phyloP scores from a whole-genome alignment of 2,888 invertebrate genomes.

The Craniophora ligustri region DNA sequence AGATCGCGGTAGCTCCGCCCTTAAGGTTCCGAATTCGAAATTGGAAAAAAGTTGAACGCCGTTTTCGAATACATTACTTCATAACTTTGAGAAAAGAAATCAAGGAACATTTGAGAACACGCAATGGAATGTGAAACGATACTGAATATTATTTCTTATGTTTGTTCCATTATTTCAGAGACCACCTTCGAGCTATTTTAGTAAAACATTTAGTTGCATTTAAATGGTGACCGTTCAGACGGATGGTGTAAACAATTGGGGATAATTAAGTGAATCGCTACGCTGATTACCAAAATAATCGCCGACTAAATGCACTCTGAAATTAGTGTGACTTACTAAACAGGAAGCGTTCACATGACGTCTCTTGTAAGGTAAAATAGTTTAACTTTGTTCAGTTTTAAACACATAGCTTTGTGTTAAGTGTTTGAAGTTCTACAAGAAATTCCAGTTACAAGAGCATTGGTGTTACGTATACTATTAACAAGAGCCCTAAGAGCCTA shows the following conservation, averaged over 20 bases:
- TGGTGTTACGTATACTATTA: too few relatives aligned
- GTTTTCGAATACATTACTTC: slow-evolving; percentile 35
- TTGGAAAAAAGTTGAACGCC: slow-evolving; percentile 2
- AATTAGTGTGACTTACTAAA: slow-evolving; percentile 73
- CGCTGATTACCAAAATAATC: slow-evolving; percentile 75
- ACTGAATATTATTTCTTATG: slow-evolving; percentile 21
- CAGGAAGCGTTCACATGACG: slow-evolving; percentile 67
- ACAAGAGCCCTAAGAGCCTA: too few relatives aligned
- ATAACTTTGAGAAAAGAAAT: not conserved
- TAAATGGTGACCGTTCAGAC: slow-evolving; percentile 68
- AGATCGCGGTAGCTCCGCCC: slow-evolving; percentile 63
- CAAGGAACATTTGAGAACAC: not conserved
- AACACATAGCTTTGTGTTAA: not conserved
- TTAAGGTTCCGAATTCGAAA: slow-evolving; percentile 13
- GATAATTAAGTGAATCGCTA: slow-evolving; percentile 77
- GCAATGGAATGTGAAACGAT: slow-evolving; percentile 27
- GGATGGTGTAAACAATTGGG: slow-evolving; percentile 74
- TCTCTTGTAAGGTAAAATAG: slow-evolving; percentile 4
- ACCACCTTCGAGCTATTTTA: slow-evolving; percentile 71
- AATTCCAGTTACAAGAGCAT: too few relatives aligned
- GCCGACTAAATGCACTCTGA: slow-evolving; percentile 72
- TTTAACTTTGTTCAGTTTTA: slow-evolving; percentile 6
- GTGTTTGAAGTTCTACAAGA: too few relatives aligned
- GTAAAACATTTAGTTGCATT: slow-evolving; percentile 66
- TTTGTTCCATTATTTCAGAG: slow-evolving; percentile 32